Conservation (phyloP, 1,140 invertebrate species). For the Colletes latitarsis region DNA sequence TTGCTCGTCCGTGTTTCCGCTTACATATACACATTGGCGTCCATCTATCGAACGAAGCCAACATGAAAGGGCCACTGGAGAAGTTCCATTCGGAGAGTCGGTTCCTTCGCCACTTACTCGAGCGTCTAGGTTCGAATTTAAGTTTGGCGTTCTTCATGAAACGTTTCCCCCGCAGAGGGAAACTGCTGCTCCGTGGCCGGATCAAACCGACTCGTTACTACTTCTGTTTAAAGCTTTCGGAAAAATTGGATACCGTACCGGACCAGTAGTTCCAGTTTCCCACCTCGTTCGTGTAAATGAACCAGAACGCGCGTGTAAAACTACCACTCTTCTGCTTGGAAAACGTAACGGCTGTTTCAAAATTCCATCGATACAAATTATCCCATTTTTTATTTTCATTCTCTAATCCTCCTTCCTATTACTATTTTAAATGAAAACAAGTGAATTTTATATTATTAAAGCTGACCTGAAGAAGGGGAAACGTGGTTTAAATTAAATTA, state of each 20-base stretch:
- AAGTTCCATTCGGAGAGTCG: constrained; percentile 48
- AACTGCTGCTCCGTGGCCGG: constrained; percentile 36
- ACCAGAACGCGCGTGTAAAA: too few relatives aligned
- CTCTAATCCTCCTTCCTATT: too few relatives aligned
- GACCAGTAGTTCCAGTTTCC: not conserved
- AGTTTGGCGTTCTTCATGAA: constrained; percentile 55
- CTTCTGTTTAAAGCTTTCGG: constrained; percentile 45
- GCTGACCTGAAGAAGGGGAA: too few relatives aligned
- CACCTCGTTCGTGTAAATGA: not conserved
- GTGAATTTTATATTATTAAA: not conserved
- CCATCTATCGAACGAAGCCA: constrained; percentile 3
- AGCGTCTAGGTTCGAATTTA: constrained; percentile 66
- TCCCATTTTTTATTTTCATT: too few relatives aligned
- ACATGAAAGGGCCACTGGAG: constrained; percentile 31
- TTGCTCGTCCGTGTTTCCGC: constrained; percentile 4
- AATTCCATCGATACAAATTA: not conserved
- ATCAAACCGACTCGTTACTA: constrained; percentile 35
- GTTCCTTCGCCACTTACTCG: constrained; percentile 40
- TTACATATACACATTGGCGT: constrained; percentile 36
- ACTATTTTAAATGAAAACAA: too few relatives aligned
- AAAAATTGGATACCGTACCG: constrained; percentile 49
- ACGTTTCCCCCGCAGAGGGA: constrained; percentile 7
- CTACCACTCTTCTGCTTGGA: not conserved
- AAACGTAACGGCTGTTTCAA: not conserved
- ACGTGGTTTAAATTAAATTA: too few relatives aligned